Evolutionary conservation across 2,797 vertebrate species (phyloP).

Genomic region (Notoglanidium macrostoma): DNA sequence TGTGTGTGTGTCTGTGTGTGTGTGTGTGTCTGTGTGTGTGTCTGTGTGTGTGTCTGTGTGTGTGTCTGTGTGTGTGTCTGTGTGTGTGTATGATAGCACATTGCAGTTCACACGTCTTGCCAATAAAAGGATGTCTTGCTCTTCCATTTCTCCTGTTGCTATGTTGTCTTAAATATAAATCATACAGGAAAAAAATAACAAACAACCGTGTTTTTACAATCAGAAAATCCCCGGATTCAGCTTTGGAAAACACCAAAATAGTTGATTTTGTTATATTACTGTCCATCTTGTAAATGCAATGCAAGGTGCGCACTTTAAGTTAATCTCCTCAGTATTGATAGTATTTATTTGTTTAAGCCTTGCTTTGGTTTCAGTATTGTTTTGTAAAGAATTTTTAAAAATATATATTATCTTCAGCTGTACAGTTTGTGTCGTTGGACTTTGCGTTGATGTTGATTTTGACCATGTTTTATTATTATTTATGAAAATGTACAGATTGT

Average conservation of each 20-base stretch:
- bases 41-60: background rate
- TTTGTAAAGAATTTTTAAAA: conserved; percentile 13
- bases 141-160: conserved; percentile 8
- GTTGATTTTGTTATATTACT: background rate
- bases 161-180: background rate
- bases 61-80: background rate
- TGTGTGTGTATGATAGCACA: background rate
- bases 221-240: background rate
- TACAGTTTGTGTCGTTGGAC: conserved; percentile 26
- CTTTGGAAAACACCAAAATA: background rate
- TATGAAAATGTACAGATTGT: conserved; percentile 45
- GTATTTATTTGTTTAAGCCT: conserved; percentile 20
- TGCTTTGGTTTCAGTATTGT: conserved; percentile 7
- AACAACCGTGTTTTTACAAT: conserved; percentile 7
- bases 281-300: background rate
- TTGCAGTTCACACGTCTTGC: background rate
- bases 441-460: background rate
- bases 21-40: background rate
- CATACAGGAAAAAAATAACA: conserved; percentile 30
- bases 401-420: conserved; percentile 16
- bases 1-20: background rate
- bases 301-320: conserved; percentile 5
- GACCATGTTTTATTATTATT: conserved; percentile 45
- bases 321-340: conserved; percentile 24
- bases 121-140: conserved; percentile 29